Base-by-base conservation (phyloP, 1,140 invertebrate species). In the Ladona fulva region DNA sequence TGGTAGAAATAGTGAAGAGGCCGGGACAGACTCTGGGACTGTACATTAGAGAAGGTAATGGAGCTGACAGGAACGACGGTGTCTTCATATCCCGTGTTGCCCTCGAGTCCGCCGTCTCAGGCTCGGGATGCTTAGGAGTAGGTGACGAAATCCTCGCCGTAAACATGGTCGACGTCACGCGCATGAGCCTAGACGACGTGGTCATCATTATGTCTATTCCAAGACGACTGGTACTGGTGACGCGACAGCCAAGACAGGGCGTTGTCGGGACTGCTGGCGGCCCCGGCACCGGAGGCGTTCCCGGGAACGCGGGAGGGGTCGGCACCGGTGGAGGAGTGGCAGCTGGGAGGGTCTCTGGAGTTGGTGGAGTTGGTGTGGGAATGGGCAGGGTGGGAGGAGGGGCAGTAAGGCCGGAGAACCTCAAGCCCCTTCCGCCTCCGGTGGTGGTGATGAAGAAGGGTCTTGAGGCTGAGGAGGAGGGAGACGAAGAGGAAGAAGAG, bases 131-230 rank as follows among this genome's bases (percentile, higher is more conserved):
- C 84, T 87, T 99, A 24, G 80, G 93, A 89, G 96, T 99, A 8
- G 97, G 97, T n/a, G 98, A 99, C 86, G 97, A 99, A 87, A 99
- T 99, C 83, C 86, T 99, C 80, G 96, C 96, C 7, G 96, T 99
- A 44, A 99, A 99, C 87, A 88, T 98, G 82, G 97, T 99, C 75
- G 96, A 99, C 83, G 97, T 99, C 80, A 94, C 95, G 77, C 92
- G 94, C 82, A 99, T 99, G 97, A 97, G 95, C 80, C 87, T 99
- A 80, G 97, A 99, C 85, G 97, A 99, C 85, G 97, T 99, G 66
- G 97, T 99, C 77, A 97, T 99, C 82, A 95, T 99, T 82, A 99
- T 99, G 95, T 98, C 96, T 81, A 99, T 99, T 86, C 97, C 98
- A 0, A 89, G 97, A 82, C 90, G 97, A 81, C 89, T 99, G 81